phyloP scores from a whole-genome alignment of 2,888 invertebrate genomes.

The Cephus runcator region DNA sequence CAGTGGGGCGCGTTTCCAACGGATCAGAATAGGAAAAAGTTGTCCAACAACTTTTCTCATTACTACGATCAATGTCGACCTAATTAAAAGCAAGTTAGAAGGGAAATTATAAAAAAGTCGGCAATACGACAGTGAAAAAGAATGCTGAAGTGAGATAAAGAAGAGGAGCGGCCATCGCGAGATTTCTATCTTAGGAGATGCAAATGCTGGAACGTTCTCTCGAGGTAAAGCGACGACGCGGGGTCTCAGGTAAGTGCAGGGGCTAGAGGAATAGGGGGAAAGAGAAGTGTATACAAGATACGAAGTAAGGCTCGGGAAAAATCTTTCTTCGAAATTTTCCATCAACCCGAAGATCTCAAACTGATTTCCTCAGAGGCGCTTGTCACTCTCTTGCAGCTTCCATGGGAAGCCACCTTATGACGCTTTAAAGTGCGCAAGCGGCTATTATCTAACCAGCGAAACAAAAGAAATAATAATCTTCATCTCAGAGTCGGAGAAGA shows the following conservation, averaged over 20 bases:
- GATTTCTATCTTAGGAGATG: conserved; percentile 7
- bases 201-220: background rate
- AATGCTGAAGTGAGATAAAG: conserved; percentile 9
- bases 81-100: conserved; percentile 54
- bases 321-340: background rate
- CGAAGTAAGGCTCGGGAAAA: background rate
- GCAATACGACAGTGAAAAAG: background rate
- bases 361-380: background rate
- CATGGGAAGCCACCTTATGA: background rate
- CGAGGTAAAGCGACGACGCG: background rate
- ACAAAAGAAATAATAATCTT: background rate
- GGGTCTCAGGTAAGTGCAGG: background rate
- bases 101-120: conserved; percentile 4
- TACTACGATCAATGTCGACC: conserved; percentile 57
- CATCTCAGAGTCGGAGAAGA: background rate
- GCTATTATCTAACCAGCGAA: background rate
- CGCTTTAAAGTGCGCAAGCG: background rate
- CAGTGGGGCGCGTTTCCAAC: background rate
- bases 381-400: background rate
- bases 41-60: conserved; percentile 57
- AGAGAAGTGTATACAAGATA: background rate
- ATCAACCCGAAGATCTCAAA: background rate
- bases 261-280: background rate
- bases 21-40: conserved; percentile 22
- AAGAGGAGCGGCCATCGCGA: conserved; percentile 10